phyloP scores from a whole-genome alignment of 2,113 vertebrate genomes.

The Rostratula benghalensis region DNA sequence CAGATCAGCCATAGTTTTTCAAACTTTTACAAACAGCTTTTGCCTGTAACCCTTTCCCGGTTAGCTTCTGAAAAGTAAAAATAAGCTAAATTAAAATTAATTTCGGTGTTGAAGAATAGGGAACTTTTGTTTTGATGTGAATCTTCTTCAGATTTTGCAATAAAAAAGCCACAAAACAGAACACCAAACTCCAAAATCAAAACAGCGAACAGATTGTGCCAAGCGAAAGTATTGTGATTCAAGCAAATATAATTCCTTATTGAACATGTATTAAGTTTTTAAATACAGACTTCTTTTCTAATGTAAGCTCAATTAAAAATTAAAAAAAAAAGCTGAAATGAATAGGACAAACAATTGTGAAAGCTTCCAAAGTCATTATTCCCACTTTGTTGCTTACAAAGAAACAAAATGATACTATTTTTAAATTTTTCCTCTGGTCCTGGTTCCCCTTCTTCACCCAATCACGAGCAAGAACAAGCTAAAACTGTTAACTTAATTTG shows the following conservation, averaged over 20 bases:
- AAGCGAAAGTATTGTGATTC: neutral
- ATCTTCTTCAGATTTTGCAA: neutral
- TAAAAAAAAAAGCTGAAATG: neutral
- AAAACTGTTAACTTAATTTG: neutral
- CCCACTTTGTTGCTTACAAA: neutral
- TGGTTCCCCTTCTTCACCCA: neutral
- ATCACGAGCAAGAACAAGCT: neutral
- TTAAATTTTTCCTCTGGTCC: neutral
- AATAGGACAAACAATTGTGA: neutral
- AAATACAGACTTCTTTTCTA: neutral
- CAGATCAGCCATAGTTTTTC: neutral
- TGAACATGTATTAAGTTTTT: neutral
- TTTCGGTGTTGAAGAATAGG: neutral
- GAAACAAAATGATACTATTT: neutral
- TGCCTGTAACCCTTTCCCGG: neutral
- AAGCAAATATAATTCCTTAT: neutral
- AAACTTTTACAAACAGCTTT: neutral
- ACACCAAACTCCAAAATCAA: neutral
- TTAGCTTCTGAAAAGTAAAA: neutral
- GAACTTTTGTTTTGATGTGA: neutral
- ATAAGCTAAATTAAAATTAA: neutral
- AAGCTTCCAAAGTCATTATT: neutral
- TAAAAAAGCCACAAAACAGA: neutral
- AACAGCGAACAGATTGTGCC: neutral
- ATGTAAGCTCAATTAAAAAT: neutral